A percentile compares a stretch with the other conserved stretches of the same genome.
These are phyloP conservation scores for Spilogale gracilis DNA, from an alignment of 2,113 vertebrate species.

Conservation along the genomic window DNA sequence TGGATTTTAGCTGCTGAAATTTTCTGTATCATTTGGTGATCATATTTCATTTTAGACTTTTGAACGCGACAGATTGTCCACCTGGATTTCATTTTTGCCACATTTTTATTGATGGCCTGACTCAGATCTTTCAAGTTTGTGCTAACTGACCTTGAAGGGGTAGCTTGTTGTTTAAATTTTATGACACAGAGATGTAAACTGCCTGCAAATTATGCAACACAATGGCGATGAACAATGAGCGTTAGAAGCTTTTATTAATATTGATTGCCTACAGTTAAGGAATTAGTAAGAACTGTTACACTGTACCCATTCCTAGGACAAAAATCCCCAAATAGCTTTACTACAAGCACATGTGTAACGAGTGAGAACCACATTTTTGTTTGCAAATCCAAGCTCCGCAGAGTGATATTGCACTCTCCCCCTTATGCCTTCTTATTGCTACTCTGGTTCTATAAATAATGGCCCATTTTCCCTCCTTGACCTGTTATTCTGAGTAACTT, in stretches of 20 bases:
- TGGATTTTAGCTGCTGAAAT: constrained; percentile 78
- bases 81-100: constrained; percentile 91
- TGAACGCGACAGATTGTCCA: constrained; percentile 88
- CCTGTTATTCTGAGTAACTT: not conserved
- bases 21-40: constrained; percentile 83
- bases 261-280: constrained; percentile 67
- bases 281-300: constrained; percentile 61
- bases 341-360: not conserved
- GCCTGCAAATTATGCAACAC: constrained; percentile 68
- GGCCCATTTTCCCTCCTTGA: not conserved
- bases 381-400: not conserved
- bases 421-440: not conserved
- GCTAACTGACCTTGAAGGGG: constrained; percentile 88
- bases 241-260: constrained; percentile 63
- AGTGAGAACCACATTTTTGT: not conserved
- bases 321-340: constrained; percentile 49
- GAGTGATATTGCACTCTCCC: not conserved
- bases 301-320: constrained; percentile 5
- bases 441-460: not conserved
- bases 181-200: constrained; percentile 84
- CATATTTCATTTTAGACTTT: constrained; percentile 90
- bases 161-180: constrained; percentile 87
- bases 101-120: constrained; percentile 92
- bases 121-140: constrained; percentile 88
- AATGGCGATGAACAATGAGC: constrained; percentile 59